These are phyloP conservation scores for Aspidiotus destructor DNA, from an alignment of 2,888 invertebrate species.

Conservation along the genomic window DNA sequence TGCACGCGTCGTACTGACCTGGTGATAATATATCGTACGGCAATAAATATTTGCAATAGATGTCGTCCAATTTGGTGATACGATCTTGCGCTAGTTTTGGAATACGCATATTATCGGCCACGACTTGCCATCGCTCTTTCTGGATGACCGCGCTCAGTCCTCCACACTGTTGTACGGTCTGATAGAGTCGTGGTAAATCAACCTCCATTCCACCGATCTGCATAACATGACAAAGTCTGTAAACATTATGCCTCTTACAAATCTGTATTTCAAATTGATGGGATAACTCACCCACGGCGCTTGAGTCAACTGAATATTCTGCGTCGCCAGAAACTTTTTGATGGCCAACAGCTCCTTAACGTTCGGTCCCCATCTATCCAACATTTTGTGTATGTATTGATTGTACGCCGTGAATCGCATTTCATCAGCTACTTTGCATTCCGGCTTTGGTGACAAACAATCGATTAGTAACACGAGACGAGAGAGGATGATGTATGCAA, in stretches of 20 bases:
- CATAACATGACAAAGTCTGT: constrained; percentile 36
- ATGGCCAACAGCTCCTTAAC: constrained; percentile 77
- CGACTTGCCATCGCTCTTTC: constrained; percentile 76
- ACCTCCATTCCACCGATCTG: constrained; percentile 84
- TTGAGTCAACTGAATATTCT: constrained; percentile 62
- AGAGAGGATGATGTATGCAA: neutral
- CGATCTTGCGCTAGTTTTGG: constrained; percentile 68
- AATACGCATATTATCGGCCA: constrained; percentile 80
- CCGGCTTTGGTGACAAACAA: constrained; percentile 48
- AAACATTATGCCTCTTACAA: neutral
- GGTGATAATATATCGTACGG: constrained; percentile 76
- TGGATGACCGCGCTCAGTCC: constrained; percentile 79
- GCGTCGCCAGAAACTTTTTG: constrained; percentile 65
- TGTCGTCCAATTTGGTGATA: constrained; percentile 71
- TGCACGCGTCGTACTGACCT: constrained; percentile 44
- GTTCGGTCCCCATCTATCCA: constrained; percentile 80
- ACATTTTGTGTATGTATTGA: constrained; percentile 81
- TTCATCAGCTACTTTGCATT: constrained; percentile 72
- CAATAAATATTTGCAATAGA: constrained; percentile 81
- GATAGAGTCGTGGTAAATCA: constrained; percentile 74
- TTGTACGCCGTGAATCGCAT: constrained; percentile 79
- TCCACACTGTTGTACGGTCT: constrained; percentile 72
- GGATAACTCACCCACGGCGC: constrained; percentile 60
- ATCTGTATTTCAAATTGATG: neutral
- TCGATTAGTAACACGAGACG: neutral